These are phyloP conservation scores for Cheumatopsyche charites DNA, from an alignment of 1,140 invertebrate species.

Conservation along the genomic window DNA sequence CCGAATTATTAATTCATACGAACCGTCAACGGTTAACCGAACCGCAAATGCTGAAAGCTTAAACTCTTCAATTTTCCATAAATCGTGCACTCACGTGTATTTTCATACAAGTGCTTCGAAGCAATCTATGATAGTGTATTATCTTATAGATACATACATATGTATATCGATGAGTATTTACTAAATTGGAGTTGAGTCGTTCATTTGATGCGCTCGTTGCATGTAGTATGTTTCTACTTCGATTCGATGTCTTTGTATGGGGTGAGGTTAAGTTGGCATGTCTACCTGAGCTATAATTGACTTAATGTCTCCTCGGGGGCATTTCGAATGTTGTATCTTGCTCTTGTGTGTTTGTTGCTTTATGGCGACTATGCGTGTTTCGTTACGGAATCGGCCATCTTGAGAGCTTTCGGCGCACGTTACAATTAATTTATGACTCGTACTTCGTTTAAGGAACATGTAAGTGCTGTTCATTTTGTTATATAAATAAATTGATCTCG, in stretches of 20 bases:
- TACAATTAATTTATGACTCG: constrained; percentile 30
- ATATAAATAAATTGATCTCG: too few species aligned
- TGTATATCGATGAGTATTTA: neutral
- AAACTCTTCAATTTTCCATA: too few species aligned
- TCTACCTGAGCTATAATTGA: constrained; percentile 45
- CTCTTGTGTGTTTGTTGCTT: neutral
- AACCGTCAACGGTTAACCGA: neutral
- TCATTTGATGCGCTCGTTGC: constrained; percentile 40
- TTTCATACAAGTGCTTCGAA: neutral
- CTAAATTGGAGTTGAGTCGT: neutral
- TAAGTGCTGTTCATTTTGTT: too few species aligned
- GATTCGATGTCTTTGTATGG: constrained; percentile 22
- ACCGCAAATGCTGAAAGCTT: neutral
- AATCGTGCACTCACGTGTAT: too few species aligned
- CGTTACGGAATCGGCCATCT: constrained; percentile 21
- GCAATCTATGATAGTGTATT: constrained; percentile 1
- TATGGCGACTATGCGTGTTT: constrained; percentile 37
- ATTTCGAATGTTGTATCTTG: constrained; percentile 26
- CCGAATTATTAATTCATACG: constrained; percentile 18
- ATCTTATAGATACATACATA: neutral
- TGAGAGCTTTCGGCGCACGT: neutral
- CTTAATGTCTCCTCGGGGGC: constrained; percentile 46
- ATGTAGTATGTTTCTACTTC: constrained; percentile 31
- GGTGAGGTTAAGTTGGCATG: constrained; percentile 17
- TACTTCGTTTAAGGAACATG: too few species aligned